A percentile compares a stretch with the other conserved stretches of the same genome.
Conservation (phyloP, 2,113 vertebrate genomes). For the Coturnix japonica region DNA sequence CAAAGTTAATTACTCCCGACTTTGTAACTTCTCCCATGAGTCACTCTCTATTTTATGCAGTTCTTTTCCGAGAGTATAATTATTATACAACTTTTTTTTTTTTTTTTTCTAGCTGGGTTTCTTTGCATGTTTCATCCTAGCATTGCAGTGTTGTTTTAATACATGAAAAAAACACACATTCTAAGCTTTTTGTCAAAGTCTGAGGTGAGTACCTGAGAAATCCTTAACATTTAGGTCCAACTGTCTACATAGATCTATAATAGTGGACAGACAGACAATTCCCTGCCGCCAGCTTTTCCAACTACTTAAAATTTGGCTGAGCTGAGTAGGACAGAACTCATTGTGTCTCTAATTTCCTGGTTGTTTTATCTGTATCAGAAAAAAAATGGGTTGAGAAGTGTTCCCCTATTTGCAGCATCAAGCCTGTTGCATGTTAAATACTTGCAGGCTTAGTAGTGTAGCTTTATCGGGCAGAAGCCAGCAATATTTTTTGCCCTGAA, state of each 20-base stretch:
- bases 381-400: background rate
- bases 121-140: background rate
- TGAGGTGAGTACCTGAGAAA: background rate
- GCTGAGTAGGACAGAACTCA: background rate
- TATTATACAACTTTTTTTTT: background rate
- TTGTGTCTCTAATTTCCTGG: background rate
- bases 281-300: background rate
- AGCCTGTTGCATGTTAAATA: background rate
- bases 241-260: background rate
- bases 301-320: background rate
- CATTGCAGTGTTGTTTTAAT: background rate
- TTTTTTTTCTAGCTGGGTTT: background rate
- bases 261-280: accelerated
- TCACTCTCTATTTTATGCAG: background rate
- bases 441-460: background rate
- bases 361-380: accelerated
- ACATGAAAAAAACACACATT: background rate
- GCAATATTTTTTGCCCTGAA: background rate
- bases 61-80: background rate
- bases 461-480: background rate
- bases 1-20: background rate
- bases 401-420: background rate
- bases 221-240: background rate
- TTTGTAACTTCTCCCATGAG: background rate
- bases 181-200: background rate